Conservation (phyloP, 2,113 vertebrate species). For the Delphinus delphis region DNA sequence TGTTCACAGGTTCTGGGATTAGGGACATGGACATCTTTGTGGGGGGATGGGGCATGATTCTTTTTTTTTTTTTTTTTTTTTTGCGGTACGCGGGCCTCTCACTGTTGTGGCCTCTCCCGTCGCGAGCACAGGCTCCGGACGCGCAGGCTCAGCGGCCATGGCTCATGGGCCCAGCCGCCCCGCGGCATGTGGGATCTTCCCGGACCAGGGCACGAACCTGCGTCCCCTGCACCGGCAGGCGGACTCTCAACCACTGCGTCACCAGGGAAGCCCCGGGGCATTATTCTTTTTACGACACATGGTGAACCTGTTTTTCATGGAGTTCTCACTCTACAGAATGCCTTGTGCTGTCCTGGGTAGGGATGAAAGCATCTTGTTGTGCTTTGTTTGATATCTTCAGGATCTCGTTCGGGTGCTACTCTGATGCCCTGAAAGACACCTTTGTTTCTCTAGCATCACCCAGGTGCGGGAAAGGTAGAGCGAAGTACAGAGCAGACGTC, state of each 20-base stretch:
- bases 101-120: no score
- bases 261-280: background rate
- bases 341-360: background rate
- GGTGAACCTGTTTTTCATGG: background rate
- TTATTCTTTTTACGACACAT: background rate
- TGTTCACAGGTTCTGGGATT: background rate
- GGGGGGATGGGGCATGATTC: background rate
- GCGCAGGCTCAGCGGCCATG: no score
- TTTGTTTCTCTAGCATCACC: background rate
- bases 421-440: no score
- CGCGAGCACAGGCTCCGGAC: no score
- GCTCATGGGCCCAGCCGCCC: accelerated
- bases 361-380: background rate
- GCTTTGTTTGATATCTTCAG: background rate
- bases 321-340: background rate
- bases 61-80: background rate
- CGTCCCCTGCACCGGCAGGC: no score
- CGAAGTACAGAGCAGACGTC: background rate
- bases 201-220: no score
- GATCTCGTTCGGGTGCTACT: background rate
- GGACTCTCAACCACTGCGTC: no score
- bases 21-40: background rate
- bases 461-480: background rate
- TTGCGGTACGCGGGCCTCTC: no score
- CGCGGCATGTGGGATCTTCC: no score